Evolutionary conservation across 2,888 invertebrate species (phyloP), one percentile per base, ranked within the genome.

Genomic region (Plemyria rubiginata): DNA sequence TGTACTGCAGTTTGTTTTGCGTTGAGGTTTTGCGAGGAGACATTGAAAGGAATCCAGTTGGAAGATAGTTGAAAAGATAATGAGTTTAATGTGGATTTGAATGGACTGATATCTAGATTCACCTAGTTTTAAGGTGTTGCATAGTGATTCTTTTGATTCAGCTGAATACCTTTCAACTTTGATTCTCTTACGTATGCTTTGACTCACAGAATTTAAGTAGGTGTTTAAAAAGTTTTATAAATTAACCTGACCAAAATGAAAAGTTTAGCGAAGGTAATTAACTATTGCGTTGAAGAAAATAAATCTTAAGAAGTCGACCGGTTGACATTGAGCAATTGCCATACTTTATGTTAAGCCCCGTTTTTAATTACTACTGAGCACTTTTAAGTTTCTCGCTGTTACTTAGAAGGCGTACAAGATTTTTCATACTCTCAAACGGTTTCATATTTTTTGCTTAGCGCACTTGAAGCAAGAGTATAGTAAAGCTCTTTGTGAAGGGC

Each of bases 281-380:
- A 74, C 67, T 63, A 71, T 72, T 67, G 67, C 68, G 66, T 72
- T 78, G 75, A 60, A 60, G 61, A 70, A 77, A 77, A 80, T 78
- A 79, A 75, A 78, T 81, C 82, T 81, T 78, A 66, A 77, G 82
- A 82, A 81, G 83, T 80, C 78, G 72, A 78, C 78, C 63, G 75
- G 72, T 68, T 71, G 88, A 85, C 89, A 79, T 82, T 88, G 88
- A 90, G 84, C 82, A 86, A 90, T 89, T 85, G 84, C 83, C 82
- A 77, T 81, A 86, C 86, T 89, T 88, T 84, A 85, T 81, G 80
- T 77, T 84, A 82, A 86, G 86, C 85, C 79, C 70, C 79, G 78
- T 84, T 86, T 88, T 89, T 88, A 89, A 89, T 90, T 89, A 87
- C 87, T 80, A 79, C 85, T 82, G 79, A 85, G 85, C 70, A 84